Conservation (phyloP, 2,888 invertebrate species). For the Masnerella sp. region DNA sequence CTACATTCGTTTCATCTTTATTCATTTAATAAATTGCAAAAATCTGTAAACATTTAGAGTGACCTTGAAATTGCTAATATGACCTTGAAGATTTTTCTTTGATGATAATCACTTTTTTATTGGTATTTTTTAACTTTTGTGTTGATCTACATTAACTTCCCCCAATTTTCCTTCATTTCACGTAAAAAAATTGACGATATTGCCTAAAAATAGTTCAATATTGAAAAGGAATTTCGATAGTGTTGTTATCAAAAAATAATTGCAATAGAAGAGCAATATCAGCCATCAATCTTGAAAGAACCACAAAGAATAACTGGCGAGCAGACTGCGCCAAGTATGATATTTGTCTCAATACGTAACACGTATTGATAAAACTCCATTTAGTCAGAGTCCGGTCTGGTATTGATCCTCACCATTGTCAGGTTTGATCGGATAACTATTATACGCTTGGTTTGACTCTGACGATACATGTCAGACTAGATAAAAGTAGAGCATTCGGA, state of each 20-base stretch:
- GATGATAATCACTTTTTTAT: too few species aligned
- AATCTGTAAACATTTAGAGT: too few species aligned
- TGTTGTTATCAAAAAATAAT: constrained; percentile 2
- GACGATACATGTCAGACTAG: constrained; percentile 44
- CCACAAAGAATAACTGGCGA: constrained; percentile 9
- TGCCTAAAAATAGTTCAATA: too few species aligned
- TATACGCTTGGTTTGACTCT: constrained; percentile 46
- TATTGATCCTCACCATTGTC: constrained; percentile 56
- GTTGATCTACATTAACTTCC: too few species aligned
- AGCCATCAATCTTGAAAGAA: constrained; percentile 23
- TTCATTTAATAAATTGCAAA: too few species aligned
- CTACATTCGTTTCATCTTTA: too few species aligned
- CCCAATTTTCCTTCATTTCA: too few species aligned
- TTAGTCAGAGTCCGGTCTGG: constrained; percentile 28
- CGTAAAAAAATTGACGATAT: too few species aligned
- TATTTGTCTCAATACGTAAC: constrained; percentile 51
- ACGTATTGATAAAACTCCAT: constrained; percentile 48
- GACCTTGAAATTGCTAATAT: too few species aligned
- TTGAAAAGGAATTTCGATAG: background rate
- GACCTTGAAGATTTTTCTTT: too few species aligned
- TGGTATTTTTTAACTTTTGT: too few species aligned
- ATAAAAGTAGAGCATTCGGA: constrained; percentile 32
- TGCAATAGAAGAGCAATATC: constrained; percentile 8
- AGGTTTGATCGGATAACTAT: constrained; percentile 53
- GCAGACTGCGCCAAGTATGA: constrained; percentile 24